Conservation (phyloP, 2,888 invertebrate species). For the Xestia c-nigrum region DNA sequence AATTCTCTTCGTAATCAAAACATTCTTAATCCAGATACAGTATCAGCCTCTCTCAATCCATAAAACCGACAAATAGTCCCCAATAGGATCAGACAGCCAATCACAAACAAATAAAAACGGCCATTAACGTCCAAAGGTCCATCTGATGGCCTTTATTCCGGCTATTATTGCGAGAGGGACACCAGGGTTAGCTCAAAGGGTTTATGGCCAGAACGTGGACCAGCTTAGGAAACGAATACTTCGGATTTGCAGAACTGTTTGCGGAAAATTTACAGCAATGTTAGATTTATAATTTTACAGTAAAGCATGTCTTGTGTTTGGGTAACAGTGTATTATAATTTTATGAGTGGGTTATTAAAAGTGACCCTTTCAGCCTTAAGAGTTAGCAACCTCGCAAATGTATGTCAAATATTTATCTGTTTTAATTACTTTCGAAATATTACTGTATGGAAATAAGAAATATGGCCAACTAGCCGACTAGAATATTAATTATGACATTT, state of each 20-base stretch:
- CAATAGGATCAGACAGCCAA: slow-evolving; percentile 35
- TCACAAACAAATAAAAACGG: slow-evolving; percentile 43
- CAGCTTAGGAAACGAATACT: background rate
- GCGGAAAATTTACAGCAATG: background rate
- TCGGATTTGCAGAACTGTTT: slow-evolving; percentile 11
- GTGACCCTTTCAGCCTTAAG: background rate
- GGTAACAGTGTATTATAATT: background rate
- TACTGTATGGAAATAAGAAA: too few relatives aligned
- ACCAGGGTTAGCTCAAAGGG: slow-evolving; percentile 12
- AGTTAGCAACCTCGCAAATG: too few relatives aligned
- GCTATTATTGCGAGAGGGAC: slow-evolving; percentile 37
- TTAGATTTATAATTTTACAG: slow-evolving; percentile 2
- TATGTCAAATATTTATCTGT: too few relatives aligned
- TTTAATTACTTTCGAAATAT: too few relatives aligned
- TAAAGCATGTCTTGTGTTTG: background rate
- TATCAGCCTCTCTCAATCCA: background rate
- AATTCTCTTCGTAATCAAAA: background rate
- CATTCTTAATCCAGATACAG: background rate
- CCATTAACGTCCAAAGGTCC: slow-evolving; percentile 10
- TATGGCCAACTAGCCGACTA: too few relatives aligned
- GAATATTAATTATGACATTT: too few relatives aligned
- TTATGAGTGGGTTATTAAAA: background rate
- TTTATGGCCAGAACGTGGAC: slow-evolving; percentile 45
- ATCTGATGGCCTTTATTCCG: slow-evolving; percentile 29
- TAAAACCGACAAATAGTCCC: slow-evolving; percentile 15